These are phyloP conservation scores for Morelia viridis DNA, from an alignment of 2,797 vertebrate species.

Conservation along the genomic window DNA sequence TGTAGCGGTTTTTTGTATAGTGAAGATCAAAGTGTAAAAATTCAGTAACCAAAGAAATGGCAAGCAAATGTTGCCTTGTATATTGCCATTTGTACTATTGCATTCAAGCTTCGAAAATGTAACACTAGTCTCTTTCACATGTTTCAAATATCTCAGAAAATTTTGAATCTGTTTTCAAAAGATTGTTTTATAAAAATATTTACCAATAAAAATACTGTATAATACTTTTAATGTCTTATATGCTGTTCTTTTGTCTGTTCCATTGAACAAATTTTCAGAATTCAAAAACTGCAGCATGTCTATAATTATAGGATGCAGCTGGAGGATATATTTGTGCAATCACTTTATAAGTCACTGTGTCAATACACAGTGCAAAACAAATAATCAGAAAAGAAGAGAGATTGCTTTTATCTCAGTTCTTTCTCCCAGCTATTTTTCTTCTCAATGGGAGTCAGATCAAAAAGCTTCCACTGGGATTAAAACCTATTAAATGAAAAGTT, in stretches of 20 bases:
- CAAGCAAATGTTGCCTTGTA: not conserved
- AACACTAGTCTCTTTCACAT: slow-evolving; percentile 30
- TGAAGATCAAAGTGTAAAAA: not conserved
- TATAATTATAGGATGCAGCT: not conserved
- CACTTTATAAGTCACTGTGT: not conserved
- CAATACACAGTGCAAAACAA: not conserved
- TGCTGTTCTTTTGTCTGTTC: not conserved
- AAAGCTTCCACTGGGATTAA: too few species aligned
- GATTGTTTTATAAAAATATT: not conserved
- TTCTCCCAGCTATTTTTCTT: not conserved
- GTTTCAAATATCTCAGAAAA: not conserved
- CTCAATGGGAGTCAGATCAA: not conserved
- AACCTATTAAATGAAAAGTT: too few species aligned
- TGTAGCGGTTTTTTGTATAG: fast-evolving
- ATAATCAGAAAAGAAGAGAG: not conserved
- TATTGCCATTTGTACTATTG: fast-evolving
- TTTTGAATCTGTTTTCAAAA: slow-evolving; percentile 31
- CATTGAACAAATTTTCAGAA: not conserved
- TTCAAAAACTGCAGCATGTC: not conserved
- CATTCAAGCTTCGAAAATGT: slow-evolving; percentile 1
- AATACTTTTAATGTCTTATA: not conserved
- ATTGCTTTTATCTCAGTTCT: not conserved
- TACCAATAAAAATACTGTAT: slow-evolving; percentile 58
- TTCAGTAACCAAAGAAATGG: not conserved
- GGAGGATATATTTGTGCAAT: not conserved